Base-by-base conservation (phyloP, 2,797 vertebrate species). In the Caiman crocodilus region DNA sequence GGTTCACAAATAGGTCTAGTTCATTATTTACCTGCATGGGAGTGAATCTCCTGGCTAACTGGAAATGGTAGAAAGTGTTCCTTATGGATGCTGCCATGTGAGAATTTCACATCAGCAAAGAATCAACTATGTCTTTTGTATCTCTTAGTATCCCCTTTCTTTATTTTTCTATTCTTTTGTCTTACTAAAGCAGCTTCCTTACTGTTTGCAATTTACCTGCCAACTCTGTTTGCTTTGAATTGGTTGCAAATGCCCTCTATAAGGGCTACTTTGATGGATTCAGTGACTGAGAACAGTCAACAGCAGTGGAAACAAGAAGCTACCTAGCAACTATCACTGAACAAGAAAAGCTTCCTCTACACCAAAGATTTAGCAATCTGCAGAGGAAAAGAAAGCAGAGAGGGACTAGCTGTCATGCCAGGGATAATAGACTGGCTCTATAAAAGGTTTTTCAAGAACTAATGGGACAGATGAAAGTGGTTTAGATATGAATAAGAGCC, bases 331-430 rank as follows among this genome's bases (percentile, higher is more conserved):
- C 79, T 79, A 84, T 32, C 50, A 58, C 73, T 15, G 30, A 61
- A 21, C 32, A 57, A 67, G n/a, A 16, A 28, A 32, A 78, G 35
- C 50, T 56, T 23, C 17, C 21, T 20, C 32, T 56, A 50, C 9
- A n/a, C 55, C 12, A 57, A 16, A 94, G 82, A 85, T 94, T 87
- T 92, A 95, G 63, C 88, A 92, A 94, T 93, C 87, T 80, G 57
- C 91, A 90, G 96, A 92, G 78, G 96, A 97, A 87, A 91, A 94
- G 95, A 3, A 57, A 95, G 93, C 91, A 93, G 90, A 95, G 94
- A 93, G 94, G 88, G 89, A 95, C 60, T 94, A 81, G 69, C 50
- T 90, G 85, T 96, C 85, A 13, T 93, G 90, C 92, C 93, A 91
- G 84, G 67, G 94, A 96, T 90, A 96, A 59, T 80, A 93, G 87